These are phyloP conservation scores for Podargus strigoides DNA, from an alignment of 2,797 vertebrate species.

Conservation along the genomic window DNA sequence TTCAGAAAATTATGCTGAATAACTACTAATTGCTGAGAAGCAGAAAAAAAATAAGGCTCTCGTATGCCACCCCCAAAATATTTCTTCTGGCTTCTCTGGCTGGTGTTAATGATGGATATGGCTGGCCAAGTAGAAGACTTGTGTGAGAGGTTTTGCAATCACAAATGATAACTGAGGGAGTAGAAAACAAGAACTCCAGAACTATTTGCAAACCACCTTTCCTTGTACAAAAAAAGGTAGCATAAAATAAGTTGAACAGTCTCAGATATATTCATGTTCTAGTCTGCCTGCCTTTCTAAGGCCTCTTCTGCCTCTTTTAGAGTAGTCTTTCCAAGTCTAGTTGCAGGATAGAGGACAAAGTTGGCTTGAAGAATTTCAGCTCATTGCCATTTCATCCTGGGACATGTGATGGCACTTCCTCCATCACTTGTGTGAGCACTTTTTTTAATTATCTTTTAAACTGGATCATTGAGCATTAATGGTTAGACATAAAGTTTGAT, in stretches of 20 bases:
- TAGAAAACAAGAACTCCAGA: accelerated
- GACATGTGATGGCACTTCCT: neutral
- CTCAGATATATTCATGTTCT: neutral
- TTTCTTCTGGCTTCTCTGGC: neutral
- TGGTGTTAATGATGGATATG: neutral
- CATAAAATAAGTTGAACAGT: neutral
- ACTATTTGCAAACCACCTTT: neutral
- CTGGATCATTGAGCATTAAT: neutral
- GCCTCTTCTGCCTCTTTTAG: neutral
- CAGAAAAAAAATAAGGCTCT: neutral
- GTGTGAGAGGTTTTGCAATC: neutral
- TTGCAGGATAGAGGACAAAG: neutral
- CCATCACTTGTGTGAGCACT: neutral
- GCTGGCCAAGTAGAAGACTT: neutral
- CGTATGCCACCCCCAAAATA: neutral
- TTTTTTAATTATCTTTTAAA: neutral
- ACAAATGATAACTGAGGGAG: neutral
- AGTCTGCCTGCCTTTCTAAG: neutral
- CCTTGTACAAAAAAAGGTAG: neutral
- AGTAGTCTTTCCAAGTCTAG: neutral
- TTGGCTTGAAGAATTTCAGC: neutral
- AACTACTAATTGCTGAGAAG: neutral
- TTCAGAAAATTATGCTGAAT: neutral
- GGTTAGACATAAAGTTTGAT: neutral
- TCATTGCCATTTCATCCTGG: neutral